A percentile compares a stretch with the other conserved stretches of the same genome.
These are phyloP conservation scores for Galerucella calmariensis DNA, from an alignment of 2,888 invertebrate species.

Conservation along the genomic window DNA sequence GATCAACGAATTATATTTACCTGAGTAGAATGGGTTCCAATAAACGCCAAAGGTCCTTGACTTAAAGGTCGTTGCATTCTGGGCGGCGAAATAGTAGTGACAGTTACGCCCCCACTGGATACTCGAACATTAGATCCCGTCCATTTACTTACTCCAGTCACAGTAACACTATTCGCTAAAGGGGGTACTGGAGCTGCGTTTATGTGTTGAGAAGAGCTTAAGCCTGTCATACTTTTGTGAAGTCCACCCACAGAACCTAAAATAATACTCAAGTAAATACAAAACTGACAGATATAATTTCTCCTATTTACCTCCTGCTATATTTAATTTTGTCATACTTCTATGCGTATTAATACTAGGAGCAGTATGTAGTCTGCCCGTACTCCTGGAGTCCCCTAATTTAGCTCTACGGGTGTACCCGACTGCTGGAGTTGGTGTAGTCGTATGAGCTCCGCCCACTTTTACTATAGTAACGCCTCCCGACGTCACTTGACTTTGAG, in stretches of 20 bases:
- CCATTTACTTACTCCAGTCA: slow-evolving; percentile 68
- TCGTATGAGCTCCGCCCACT: slow-evolving; percentile 69
- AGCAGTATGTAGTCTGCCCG: slow-evolving; percentile 77
- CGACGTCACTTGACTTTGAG: slow-evolving; percentile 72
- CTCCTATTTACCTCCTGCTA: slow-evolving; percentile 70
- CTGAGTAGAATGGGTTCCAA: slow-evolving; percentile 56
- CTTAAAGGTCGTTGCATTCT: slow-evolving; percentile 66
- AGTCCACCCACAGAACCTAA: slow-evolving; percentile 75
- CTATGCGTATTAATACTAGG: slow-evolving; percentile 79
- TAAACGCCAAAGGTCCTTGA: slow-evolving; percentile 67
- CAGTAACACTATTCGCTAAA: slow-evolving; percentile 66
- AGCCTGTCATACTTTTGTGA: slow-evolving; percentile 84
- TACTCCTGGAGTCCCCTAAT: slow-evolving; percentile 80
- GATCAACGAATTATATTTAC: slow-evolving; percentile 42
- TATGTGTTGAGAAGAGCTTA: slow-evolving; percentile 80
- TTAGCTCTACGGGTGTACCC: slow-evolving; percentile 73
- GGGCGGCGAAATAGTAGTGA: slow-evolving; percentile 72
- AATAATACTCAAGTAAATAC: neutral
- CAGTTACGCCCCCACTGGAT: slow-evolving; percentile 72
- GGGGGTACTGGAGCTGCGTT: slow-evolving; percentile 66
- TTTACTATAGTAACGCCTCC: slow-evolving; percentile 85
- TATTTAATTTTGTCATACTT: slow-evolving; percentile 83
- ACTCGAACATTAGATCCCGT: slow-evolving; percentile 66
- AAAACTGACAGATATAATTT: neutral
- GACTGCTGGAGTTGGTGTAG: slow-evolving; percentile 54